Evolutionary conservation across 2,888 invertebrate species (phyloP), one percentile per base, ranked within the genome.

Genomic region (Synanthedon vespiformis): DNA sequence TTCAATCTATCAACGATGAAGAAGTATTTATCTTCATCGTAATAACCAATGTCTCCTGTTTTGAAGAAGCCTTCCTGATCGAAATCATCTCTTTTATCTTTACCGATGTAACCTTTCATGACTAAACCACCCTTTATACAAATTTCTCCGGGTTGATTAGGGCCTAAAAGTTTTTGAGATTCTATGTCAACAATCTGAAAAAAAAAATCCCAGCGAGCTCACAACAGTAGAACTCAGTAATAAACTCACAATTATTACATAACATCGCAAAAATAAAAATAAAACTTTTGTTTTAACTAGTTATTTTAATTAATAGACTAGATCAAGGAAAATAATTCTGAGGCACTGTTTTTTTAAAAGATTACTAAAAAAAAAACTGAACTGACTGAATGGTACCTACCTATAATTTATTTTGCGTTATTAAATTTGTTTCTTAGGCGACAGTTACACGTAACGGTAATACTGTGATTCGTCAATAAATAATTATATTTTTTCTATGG

Each of bases 1-100:
- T 95, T 95, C 49, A 94, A 74, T 53, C 95, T 85, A 70, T 94
- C 95, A 4, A 93, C 91, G 57, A 94, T 89, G 62, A 85, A 94
- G 70, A 93, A 91, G 65, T 88, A 90, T 1, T 89, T 89, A 27
- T 93, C 89, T 11, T 90, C 79, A 62, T 94, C 93, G 57, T 89
- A 92, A 63, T 92, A 93, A 2, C 91, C 94, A 55, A 94, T 74
- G 68, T 95, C 94, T 1, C 94, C 94, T 48, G 91, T 89, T 59
- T 89, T 89, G 18, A 91, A 68, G 90, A 91, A 95, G 0, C 94
- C 94, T 56, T 94, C 91, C 18, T 85, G 72, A 56, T 92, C 92
- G 49, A 93, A 89, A 70, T 92, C 91, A 63, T 88, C 90, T 16
- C 92, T 90, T 47, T 80, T 67, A 11, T 72, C 67, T 66, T 93